Evolutionary conservation across 2,888 invertebrate species (phyloP).

Genomic region (Folsomia candida): DNA sequence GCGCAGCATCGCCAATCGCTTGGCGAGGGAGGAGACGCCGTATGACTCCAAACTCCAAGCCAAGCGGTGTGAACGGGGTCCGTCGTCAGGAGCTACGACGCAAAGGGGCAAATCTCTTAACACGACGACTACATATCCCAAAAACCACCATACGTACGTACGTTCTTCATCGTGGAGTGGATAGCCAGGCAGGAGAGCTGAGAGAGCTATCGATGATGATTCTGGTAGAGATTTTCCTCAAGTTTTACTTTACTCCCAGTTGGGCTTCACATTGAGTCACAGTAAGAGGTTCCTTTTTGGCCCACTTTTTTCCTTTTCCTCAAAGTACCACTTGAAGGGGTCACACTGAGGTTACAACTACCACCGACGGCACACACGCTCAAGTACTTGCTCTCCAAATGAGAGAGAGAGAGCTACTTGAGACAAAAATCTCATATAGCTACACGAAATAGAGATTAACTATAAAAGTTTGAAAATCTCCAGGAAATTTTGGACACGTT

Average conservation of each 20-base stretch:
- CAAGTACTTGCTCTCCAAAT: slow-evolving; percentile 3
- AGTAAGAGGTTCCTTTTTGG: slow-evolving; percentile 48
- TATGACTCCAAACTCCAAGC: slow-evolving; percentile 19
- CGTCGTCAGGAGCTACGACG: slow-evolving; percentile 34
- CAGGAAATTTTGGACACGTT: no score
- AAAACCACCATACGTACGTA: no score
- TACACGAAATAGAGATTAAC: no score
- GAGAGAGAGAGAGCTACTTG: no score
- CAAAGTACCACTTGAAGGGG: slow-evolving; percentile 48
- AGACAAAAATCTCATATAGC: neutral
- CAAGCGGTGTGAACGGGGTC: slow-evolving; percentile 45
- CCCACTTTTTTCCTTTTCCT: slow-evolving; percentile 44
- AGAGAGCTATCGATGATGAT: slow-evolving; percentile 5
- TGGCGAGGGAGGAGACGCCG: no score
- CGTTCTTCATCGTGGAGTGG: neutral
- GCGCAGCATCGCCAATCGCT: no score
- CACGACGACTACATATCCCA: no score
- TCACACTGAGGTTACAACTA: slow-evolving; percentile 36
- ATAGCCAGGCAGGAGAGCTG: neutral
- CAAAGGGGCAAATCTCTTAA: slow-evolving; percentile 1
- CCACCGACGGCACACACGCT: slow-evolving; percentile 18
- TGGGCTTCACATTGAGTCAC: slow-evolving; percentile 49
- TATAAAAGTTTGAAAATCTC: no score
- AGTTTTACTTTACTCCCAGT: slow-evolving; percentile 40
- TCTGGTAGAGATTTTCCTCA: slow-evolving; percentile 35